Evolutionary conservation across 2,797 vertebrate genomes (phyloP).

Genomic region (Tarsius wallacei): DNA sequence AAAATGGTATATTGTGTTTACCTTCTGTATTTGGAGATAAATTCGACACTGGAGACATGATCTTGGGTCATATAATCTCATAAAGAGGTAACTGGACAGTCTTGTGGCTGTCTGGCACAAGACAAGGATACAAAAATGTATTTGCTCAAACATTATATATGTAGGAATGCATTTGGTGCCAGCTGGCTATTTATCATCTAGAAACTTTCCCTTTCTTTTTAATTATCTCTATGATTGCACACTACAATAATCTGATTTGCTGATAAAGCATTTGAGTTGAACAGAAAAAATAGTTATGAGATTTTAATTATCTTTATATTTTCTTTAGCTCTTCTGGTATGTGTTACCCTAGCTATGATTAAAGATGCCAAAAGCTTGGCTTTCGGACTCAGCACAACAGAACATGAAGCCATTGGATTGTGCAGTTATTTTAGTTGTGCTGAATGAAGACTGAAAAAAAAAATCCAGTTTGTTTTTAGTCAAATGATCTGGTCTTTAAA

Average conservation of each 20-base stretch:
- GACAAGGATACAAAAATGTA: not conserved
- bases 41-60: not conserved
- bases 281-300: not conserved
- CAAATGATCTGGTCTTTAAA: conserved; percentile 40
- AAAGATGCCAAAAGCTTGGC: not conserved
- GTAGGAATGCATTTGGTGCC: not conserved
- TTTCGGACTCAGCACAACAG: not conserved
- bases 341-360: not conserved
- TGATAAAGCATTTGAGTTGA: conserved; percentile 43
- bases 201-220: not conserved
- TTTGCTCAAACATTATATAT: not conserved
- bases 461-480: not conserved
- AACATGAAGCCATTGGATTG: not conserved
- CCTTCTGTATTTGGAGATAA: not conserved
- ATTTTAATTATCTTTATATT: conserved; percentile 25
- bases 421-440: not conserved
- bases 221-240: not conserved
- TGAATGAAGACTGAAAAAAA: not conserved
- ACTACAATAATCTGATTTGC: not conserved
- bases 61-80: not conserved
- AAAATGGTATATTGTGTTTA: not conserved
- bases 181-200: not conserved
- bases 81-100: not conserved
- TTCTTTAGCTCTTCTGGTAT: not conserved
- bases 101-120: not conserved